Evolutionary conservation across 2,888 invertebrate species (phyloP).

Genomic region (Fabriciana adippe): DNA sequence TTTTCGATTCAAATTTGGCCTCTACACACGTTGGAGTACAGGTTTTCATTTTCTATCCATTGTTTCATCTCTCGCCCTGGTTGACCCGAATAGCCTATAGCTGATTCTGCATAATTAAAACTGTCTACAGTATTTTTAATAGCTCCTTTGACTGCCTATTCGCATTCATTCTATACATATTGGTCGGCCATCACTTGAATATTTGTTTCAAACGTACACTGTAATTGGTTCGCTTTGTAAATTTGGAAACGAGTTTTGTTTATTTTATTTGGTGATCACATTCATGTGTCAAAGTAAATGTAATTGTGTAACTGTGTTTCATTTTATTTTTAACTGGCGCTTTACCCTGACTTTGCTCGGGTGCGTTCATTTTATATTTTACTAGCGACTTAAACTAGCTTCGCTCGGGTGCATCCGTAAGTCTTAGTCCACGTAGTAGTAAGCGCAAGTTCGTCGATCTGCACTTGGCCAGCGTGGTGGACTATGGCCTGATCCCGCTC

Average conservation of each 20-base stretch:
- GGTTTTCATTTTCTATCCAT: conserved; percentile 62
- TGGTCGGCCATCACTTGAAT: not conserved
- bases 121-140: conserved; percentile 57
- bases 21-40: conserved; percentile 34
- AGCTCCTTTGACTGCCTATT: conserved; percentile 36
- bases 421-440: too few species aligned
- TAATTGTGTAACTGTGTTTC: conserved; percentile 1
- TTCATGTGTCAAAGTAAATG: not conserved
- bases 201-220: not conserved
- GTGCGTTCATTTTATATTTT: too few species aligned
- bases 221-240: not conserved
- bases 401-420: too few species aligned
- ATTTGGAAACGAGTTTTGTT: too few species aligned
- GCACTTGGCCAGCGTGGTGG: too few species aligned
- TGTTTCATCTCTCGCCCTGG: conserved; percentile 58
- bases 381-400: too few species aligned
- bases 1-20: conserved; percentile 11
- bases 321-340: not conserved
- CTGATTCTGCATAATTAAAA: conserved; percentile 73
- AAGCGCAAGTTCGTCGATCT: too few species aligned
- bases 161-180: conserved; percentile 13
- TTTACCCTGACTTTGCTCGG: too few species aligned
- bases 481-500: too few species aligned
- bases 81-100: conserved; percentile 64
- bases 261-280: too few species aligned